Percentiles rank a stretch among this genome's conserved stretches.
These are phyloP conservation scores for Tuberolachnus salignus DNA, from an alignment of 2,888 invertebrate species.

Conservation along the genomic window DNA sequence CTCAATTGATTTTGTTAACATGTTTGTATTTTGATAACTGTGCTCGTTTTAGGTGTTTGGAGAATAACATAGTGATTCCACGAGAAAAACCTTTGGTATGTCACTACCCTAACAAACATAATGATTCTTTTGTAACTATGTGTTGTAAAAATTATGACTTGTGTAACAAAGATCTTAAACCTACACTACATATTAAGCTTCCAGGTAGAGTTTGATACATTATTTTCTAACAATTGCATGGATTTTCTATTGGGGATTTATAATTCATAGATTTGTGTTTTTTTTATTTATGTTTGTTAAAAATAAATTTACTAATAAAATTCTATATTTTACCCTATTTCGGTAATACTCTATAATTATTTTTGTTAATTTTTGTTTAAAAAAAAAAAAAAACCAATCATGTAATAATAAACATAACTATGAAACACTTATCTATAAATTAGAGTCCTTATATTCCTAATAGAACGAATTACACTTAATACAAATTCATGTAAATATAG, in stretches of 20 bases:
- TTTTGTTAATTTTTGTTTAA: no score
- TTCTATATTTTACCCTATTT: neutral
- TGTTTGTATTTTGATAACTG: constrained; percentile 56
- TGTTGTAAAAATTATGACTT: constrained; percentile 81
- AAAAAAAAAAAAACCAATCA: no score
- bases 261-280: constrained; percentile 12
- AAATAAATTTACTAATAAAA: neutral
- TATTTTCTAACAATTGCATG: constrained; percentile 54
- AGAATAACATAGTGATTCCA: constrained; percentile 75
- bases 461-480: neutral
- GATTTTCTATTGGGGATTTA: constrained; percentile 20
- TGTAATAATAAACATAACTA: no score
- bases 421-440: constrained; percentile 12
- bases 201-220: constrained; percentile 48
- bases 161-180: constrained; percentile 70
- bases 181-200: constrained; percentile 61
- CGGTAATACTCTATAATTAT: neutral
- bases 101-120: constrained; percentile 76
- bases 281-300: neutral
- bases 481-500: constrained; percentile 30
- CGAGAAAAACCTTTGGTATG: constrained; percentile 82
- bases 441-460: neutral
- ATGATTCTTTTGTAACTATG: constrained; percentile 78
- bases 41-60: constrained; percentile 74
- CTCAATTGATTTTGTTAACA: constrained; percentile 37